Evolutionary conservation across 2,888 invertebrate genomes (phyloP).

Genomic region (Cataglyphis rosenhaueri): DNA sequence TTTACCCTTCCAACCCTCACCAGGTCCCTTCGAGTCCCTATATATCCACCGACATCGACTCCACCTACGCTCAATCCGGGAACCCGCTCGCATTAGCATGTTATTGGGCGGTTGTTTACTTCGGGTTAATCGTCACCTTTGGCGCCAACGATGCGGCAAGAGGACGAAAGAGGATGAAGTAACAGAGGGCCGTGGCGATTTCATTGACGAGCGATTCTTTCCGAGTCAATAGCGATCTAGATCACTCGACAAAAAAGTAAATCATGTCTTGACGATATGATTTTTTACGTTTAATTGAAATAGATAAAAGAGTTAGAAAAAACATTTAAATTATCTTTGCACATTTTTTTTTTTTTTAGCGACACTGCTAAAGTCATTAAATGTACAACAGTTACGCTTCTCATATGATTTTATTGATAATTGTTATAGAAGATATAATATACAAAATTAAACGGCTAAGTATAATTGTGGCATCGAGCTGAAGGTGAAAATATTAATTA

Average conservation of each 20-base stretch:
- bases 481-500: not conserved
- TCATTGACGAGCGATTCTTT: conserved; percentile 47
- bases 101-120: conserved; percentile 84
- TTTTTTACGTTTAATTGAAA: not conserved
- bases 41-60: conserved; percentile 34
- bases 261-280: not conserved
- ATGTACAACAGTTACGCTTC: not conserved
- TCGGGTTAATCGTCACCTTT: conserved; percentile 79
- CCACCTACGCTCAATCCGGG: conserved; percentile 58
- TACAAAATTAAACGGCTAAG: too few relatives aligned
- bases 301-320: not conserved
- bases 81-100: conserved; percentile 82
- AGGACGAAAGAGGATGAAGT: conserved; percentile 25
- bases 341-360: not conserved
- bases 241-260: not conserved
- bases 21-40: not conserved
- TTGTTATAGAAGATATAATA: not conserved
- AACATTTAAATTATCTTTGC: not conserved
- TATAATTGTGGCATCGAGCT: not conserved
- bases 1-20: conserved; percentile 31
- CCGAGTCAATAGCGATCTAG: not conserved
- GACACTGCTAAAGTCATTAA: not conserved
- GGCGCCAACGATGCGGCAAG: conserved; percentile 58
- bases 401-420: not conserved
- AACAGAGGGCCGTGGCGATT: conserved; percentile 48